phyloP scores from a whole-genome alignment of 2,113 vertebrate genomes.

The Cololabis saira region DNA sequence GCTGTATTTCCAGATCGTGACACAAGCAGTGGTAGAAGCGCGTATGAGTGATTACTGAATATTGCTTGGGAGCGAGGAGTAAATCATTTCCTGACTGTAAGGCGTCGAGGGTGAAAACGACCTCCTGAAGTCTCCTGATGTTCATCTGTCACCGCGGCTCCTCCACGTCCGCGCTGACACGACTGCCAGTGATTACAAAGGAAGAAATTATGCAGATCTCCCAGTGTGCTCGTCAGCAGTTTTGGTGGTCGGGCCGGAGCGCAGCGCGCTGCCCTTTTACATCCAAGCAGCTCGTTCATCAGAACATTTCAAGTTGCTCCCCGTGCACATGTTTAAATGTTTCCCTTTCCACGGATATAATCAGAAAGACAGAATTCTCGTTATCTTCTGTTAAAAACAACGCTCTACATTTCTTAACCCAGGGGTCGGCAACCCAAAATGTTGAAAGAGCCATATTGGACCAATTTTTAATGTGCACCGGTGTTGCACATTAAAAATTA shows the following conservation, averaged over 20 bases:
- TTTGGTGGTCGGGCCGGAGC: constrained; percentile 34
- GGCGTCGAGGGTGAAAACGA: constrained; percentile 13
- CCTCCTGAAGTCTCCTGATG: constrained; percentile 38
- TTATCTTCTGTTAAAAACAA: too few species aligned
- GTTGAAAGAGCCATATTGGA: too few species aligned
- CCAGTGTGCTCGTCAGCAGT: constrained; percentile 65
- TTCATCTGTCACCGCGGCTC: constrained; percentile 51
- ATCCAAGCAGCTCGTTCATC: constrained; percentile 52
- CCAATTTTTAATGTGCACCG: too few species aligned
- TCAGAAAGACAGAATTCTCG: too few species aligned
- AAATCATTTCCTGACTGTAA: constrained; percentile 33
- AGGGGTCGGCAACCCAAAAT: too few species aligned
- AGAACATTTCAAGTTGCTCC: constrained; percentile 44
- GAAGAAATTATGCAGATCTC: constrained; percentile 69
- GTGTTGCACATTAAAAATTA: too few species aligned
- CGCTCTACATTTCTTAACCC: too few species aligned
- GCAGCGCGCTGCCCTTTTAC: constrained; percentile 55
- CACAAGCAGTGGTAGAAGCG: constrained; percentile 1
- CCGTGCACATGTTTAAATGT: constrained; percentile 41
- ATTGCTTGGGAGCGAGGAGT: constrained; percentile 21
- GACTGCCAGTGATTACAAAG: constrained; percentile 47
- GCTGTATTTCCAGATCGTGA: not conserved
- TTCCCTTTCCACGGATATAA: too few species aligned
- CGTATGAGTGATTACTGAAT: not conserved
- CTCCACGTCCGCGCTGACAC: constrained; percentile 42